Conservation (phyloP, 2,888 invertebrate species). For the Orthosia cruda region DNA sequence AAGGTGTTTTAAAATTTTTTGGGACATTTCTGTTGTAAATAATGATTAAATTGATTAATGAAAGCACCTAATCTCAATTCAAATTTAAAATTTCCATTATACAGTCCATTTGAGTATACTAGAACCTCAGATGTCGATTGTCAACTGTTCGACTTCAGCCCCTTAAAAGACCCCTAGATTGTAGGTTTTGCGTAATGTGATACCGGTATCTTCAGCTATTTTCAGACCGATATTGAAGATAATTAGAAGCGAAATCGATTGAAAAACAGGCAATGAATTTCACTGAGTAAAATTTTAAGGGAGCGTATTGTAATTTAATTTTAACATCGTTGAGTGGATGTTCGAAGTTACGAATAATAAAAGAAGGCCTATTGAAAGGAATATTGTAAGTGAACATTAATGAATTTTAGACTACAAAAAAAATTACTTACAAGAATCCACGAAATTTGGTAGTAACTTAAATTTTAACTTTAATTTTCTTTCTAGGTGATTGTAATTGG, state of each 20-base stretch:
- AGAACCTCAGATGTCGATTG: too few species aligned
- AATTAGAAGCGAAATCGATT: conserved; percentile 29
- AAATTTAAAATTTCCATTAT: too few species aligned
- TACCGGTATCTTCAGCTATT: background rate
- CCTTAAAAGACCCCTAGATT: too few species aligned
- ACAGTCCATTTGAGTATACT: too few species aligned
- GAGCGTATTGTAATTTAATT: conserved; percentile 44
- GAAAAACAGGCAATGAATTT: conserved; percentile 31
- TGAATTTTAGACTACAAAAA: conserved; percentile 32
- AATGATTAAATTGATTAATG: too few species aligned
- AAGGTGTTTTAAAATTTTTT: too few species aligned
- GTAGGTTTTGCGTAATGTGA: too few species aligned
- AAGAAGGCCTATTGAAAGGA: conserved; percentile 41
- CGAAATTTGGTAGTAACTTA: background rate
- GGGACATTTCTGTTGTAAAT: too few species aligned
- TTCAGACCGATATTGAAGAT: conserved; percentile 11
- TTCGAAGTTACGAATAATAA: conserved; percentile 53
- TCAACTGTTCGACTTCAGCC: too few species aligned
- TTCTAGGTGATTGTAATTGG: conserved; percentile 8
- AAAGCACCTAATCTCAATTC: too few species aligned
- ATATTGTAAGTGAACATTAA: conserved; percentile 27
- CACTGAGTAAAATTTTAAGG: conserved; percentile 28
- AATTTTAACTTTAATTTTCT: conserved; percentile 3
- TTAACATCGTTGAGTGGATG: conserved; percentile 33
- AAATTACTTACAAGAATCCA: conserved; percentile 27